Conservation (phyloP, 2,113 vertebrate species). For the Dromaius novaehollandiae region DNA sequence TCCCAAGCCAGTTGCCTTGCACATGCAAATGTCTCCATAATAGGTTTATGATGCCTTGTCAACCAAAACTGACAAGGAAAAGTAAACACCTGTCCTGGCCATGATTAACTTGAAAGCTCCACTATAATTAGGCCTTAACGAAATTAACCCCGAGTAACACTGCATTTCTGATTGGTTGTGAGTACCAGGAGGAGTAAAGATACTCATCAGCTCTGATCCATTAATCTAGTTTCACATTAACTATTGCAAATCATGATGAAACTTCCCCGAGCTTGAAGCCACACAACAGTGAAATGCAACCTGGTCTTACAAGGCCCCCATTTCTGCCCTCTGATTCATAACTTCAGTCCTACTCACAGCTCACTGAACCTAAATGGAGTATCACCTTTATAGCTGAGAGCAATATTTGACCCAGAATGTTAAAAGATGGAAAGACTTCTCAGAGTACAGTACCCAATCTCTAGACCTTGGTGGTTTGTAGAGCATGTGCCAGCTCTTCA, state of each 20-base stretch:
- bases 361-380: background rate
- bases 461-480: background rate
- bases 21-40: slow-evolving; percentile 30
- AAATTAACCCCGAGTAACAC: background rate
- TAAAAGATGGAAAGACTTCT: background rate
- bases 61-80: slow-evolving; percentile 43
- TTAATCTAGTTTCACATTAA: slow-evolving; percentile 60
- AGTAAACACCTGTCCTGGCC: slow-evolving; percentile 22
- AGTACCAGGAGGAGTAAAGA: slow-evolving; percentile 39
- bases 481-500: background rate
- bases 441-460: background rate
- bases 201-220: slow-evolving; percentile 49
- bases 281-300: background rate
- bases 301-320: background rate
- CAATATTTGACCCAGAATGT: background rate
- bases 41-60: slow-evolving; percentile 32
- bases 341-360: background rate
- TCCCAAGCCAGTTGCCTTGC: slow-evolving; percentile 12
- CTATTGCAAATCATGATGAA: slow-evolving; percentile 1
- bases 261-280: background rate
- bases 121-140: slow-evolving; percentile 34
- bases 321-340: background rate
- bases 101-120: slow-evolving; percentile 33
- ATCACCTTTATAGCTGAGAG: background rate
- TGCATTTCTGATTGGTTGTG: slow-evolving; percentile 33